A percentile compares a stretch with the other conserved stretches of the same genome.
phyloP scores from a whole-genome alignment of 2,888 invertebrate species.

The Eupithecia insigniata region DNA sequence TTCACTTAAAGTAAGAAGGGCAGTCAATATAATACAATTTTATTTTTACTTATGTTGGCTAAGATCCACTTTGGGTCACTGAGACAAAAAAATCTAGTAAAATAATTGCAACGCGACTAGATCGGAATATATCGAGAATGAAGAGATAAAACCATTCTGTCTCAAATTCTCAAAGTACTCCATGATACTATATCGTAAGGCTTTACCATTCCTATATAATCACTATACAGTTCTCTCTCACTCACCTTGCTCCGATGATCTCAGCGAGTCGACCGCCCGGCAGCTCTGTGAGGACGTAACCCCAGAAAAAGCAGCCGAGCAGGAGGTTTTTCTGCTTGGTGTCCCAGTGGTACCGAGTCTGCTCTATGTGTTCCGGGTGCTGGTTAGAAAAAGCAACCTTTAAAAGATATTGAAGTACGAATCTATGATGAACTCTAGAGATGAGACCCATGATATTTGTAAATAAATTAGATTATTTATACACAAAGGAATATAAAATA shows the following conservation, averaged over 20 bases:
- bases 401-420: constrained; percentile 8
- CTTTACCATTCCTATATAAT: background rate
- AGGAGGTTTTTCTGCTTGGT: constrained; percentile 91
- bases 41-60: background rate
- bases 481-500: background rate
- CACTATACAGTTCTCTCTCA: constrained; percentile 1
- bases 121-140: background rate
- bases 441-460: background rate
- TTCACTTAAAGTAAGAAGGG: background rate
- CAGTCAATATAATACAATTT: background rate
- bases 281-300: constrained; percentile 94
- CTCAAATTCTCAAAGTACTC: background rate
- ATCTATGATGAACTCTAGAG: background rate
- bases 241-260: constrained; percentile 85
- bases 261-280: constrained; percentile 95
- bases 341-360: constrained; percentile 90
- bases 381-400: constrained; percentile 45
- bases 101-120: background rate
- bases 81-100: background rate
- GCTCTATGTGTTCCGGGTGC: constrained; percentile 77
- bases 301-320: constrained; percentile 95
- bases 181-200: background rate
- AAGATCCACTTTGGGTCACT: background rate
- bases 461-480: background rate
- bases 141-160: background rate